Percentiles rank a stretch among this genome's conserved stretches.
phyloP scores from a whole-genome alignment of 1,140 invertebrate genomes.

The Lucilia sericata region DNA sequence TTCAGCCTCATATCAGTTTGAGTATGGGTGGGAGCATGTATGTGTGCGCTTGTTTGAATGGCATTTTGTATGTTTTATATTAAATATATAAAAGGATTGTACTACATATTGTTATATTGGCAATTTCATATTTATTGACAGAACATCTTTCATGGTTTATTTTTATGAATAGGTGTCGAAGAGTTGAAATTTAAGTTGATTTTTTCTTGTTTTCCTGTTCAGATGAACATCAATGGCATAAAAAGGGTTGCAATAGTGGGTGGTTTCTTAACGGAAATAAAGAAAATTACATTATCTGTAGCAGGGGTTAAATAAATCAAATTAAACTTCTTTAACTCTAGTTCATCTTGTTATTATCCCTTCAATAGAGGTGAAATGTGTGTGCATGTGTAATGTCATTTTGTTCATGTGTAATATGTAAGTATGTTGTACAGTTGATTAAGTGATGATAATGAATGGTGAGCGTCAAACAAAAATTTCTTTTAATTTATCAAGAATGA shows the following conservation, averaged over 20 bases:
- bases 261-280: conserved; percentile 1
- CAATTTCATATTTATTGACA: conserved; percentile 49
- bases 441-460: no score
- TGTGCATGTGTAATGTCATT: no score
- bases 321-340: conserved; percentile 13
- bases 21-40: neutral
- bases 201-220: neutral
- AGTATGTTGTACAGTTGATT: no score
- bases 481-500: no score
- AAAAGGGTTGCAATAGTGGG: conserved; percentile 5
- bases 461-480: no score
- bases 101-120: conserved; percentile 45
- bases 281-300: neutral
- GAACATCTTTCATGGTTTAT: conserved; percentile 47
- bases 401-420: no score
- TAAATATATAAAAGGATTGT: conserved; percentile 22
- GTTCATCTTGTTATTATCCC: neutral
- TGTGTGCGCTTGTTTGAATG: neutral
- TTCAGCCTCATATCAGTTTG: neutral
- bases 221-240: neutral
- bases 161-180: conserved; percentile 47
- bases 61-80: conserved; percentile 15
- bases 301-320: conserved; percentile 23
- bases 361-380: no score
- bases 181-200: conserved; percentile 25